Evolutionary conservation across 2,888 invertebrate genomes (phyloP), one percentile per base, ranked within the genome.

Genomic region (Octodonta nipae): DNA sequence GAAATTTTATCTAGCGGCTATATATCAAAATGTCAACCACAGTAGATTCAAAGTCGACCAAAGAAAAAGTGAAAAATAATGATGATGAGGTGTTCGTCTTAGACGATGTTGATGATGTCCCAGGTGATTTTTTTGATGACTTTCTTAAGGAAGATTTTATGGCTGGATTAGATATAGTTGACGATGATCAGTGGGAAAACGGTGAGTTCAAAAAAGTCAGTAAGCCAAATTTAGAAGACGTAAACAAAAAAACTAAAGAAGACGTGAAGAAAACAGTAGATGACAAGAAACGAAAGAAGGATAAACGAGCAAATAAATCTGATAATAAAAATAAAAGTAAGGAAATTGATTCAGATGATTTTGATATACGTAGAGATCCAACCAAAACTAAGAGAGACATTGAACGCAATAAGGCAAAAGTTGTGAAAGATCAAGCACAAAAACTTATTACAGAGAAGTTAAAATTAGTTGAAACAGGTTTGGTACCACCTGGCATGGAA

Each of bases 401-500:
- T 30, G 52, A 58, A 35, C 49, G 49, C 29, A 60, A 64, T 41
- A 64, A 64, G 45, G 51, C 53, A 22, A 58, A 54, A 34, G 58
- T 56, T 44, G 56, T 55, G 5, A 60, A 60, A 39, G 55, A 60
- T 38, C 52, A 55, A 37, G 57, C 61, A 36, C 54, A 54, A 16
- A 60, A 58, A 41, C 46, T 59, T n/a, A 56, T 64, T 30, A 53
- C 53, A 13, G 60, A 62, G 41, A 58, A 57, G 35, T 41, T 61
- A 11, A 52, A 51, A 35, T 51, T 63, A 26, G 56, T 62, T n/a
- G 61, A 64, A 46, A 62, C 63, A 6, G 65, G 64, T 13, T 47
- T 65, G 16, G 58, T 64, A 5, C 64, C 64, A 6, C 64, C 65
- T 8, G 65, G 65, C 16, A 63, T 55, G 47, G 64, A 64, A 50